Evolutionary conservation across 92 coral and sea anemone genomes (phyloP).

Genomic region (Porites cylindrica): DNA sequence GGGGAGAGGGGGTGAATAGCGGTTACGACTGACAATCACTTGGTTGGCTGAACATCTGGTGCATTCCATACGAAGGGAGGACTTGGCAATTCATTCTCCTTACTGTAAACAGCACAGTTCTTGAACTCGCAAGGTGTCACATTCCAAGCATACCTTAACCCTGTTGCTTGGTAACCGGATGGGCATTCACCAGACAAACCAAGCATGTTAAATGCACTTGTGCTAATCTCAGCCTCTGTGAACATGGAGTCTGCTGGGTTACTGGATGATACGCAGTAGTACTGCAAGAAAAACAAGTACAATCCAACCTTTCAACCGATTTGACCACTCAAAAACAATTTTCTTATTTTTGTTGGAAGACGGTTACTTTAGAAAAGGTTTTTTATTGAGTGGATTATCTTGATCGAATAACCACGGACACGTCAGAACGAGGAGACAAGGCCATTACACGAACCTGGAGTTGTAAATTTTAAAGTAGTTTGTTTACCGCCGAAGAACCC

Average conservation of each 20-base stretch:
- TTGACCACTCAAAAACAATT: neutral
- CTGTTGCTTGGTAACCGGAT: slow-evolving; percentile 24
- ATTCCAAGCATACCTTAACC: slow-evolving; percentile 93
- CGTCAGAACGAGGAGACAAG: too few relatives aligned
- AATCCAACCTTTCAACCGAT: neutral
- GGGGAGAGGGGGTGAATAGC: too few relatives aligned
- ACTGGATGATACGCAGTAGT: slow-evolving; percentile 1
- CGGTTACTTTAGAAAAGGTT: too few relatives aligned
- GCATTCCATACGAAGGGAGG: slow-evolving; percentile 90
- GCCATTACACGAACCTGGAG: too few relatives aligned
- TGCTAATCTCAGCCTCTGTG: neutral
- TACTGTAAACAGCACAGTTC: slow-evolving; percentile 93
- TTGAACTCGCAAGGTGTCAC: slow-evolving; percentile 87
- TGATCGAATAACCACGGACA: too few relatives aligned
- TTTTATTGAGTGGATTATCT: too few relatives aligned
- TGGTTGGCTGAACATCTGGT: slow-evolving; percentile 31
- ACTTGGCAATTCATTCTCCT: slow-evolving; percentile 81
- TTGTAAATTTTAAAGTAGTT: too few relatives aligned
- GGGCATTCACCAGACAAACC: slow-evolving; percentile 72
- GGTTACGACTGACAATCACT: neutral
- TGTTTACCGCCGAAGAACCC: too few relatives aligned
- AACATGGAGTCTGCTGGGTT: neutral
- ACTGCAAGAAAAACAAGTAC: slow-evolving; percentile 2
- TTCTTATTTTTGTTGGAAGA: neutral
- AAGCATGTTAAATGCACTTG: neutral